phyloP scores from a whole-genome alignment of 2,113 vertebrate genomes.

The Numenius arquata region DNA sequence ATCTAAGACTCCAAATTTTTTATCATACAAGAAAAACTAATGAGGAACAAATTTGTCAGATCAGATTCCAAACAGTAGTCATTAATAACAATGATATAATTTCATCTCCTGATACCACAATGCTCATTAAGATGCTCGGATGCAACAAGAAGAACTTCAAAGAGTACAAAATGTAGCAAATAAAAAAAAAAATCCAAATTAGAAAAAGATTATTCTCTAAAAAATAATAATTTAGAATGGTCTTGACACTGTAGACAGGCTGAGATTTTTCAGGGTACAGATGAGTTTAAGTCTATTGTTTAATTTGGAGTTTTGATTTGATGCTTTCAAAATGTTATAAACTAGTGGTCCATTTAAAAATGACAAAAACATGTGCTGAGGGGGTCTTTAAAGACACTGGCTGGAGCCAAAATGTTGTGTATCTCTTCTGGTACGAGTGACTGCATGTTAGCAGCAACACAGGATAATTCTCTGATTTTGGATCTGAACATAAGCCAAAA shows the following conservation, averaged over 20 bases:
- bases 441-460: neutral
- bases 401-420: neutral
- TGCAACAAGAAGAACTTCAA: neutral
- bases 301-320: neutral
- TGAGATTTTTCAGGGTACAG: neutral
- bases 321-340: neutral
- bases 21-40: neutral
- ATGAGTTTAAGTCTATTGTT: neutral
- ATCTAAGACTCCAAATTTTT: neutral
- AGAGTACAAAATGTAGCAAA: neutral
- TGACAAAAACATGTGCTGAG: neutral
- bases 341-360: neutral
- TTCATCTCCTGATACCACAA: neutral
- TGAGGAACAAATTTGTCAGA: neutral
- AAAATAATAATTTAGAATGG: neutral
- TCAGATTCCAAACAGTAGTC: neutral
- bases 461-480: neutral
- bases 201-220: neutral
- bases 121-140: neutral
- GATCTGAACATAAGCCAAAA: neutral
- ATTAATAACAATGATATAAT: neutral
- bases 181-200: neutral
- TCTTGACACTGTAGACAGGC: neutral
- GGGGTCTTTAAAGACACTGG: neutral
- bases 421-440: neutral